Evolutionary conservation across 2,888 invertebrate species (phyloP).

Genomic region (Clistopyga incitator): DNA sequence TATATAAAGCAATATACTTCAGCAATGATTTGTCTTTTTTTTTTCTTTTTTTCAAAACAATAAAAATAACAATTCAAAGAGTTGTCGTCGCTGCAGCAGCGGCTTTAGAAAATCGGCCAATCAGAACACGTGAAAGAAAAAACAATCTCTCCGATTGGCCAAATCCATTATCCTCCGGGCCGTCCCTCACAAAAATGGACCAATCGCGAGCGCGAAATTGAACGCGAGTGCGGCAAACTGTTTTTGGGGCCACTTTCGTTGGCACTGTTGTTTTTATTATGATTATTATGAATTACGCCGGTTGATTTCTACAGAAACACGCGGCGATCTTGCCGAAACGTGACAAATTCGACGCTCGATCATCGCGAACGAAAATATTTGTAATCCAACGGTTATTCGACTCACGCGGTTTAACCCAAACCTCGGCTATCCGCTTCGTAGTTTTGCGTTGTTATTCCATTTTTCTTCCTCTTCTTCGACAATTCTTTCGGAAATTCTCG

Average conservation of each 20-base stretch:
- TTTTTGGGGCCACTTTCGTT: not conserved
- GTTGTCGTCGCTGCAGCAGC: not conserved
- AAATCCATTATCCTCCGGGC: too few relatives aligned
- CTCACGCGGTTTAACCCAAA: not conserved
- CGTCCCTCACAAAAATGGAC: not conserved
- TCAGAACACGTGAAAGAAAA: not conserved
- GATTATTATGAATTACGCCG: slow-evolving; percentile 2
- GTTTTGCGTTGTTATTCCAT: not conserved
- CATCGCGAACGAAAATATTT: not conserved
- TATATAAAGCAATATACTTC: too few relatives aligned
- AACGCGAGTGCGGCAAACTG: not conserved
- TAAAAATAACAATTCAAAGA: not conserved
- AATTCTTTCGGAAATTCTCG: not conserved
- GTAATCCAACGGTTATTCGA: not conserved
- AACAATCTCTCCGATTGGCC: not conserved
- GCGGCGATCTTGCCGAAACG: not conserved
- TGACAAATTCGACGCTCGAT: not conserved
- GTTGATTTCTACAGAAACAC: not conserved
- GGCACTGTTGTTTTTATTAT: not conserved
- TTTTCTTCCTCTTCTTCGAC: not conserved
- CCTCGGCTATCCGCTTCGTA: too few relatives aligned
- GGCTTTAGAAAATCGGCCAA: not conserved
- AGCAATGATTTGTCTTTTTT: too few relatives aligned
- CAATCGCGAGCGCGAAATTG: not conserved
- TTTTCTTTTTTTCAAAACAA: too few relatives aligned